A percentile compares a stretch with the other conserved stretches of the same genome.
Conservation (phyloP, 2,888 invertebrate species). For the Clanis bilineata region DNA sequence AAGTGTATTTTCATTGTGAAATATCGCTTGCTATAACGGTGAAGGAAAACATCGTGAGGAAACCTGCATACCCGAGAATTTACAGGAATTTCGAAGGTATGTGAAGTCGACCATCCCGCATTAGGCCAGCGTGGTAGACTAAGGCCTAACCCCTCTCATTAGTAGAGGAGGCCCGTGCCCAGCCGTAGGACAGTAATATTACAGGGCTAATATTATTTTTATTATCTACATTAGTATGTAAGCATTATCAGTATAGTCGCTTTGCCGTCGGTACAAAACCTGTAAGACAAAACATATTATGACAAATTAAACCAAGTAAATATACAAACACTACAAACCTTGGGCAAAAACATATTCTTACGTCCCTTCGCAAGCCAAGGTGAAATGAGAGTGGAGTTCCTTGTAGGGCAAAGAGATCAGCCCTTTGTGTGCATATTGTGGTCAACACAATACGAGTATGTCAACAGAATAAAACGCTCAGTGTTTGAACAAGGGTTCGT, state of each 20-base stretch:
- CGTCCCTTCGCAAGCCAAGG: constrained; percentile 48
- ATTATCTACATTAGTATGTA: too few relatives aligned
- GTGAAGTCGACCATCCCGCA: too few relatives aligned
- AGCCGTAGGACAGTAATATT: too few relatives aligned
- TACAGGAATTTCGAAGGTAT: too few relatives aligned
- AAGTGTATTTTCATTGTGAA: too few relatives aligned
- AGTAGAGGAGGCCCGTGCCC: too few relatives aligned
- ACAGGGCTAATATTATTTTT: too few relatives aligned
- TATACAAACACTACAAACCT: constrained; percentile 20
- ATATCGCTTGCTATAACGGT: too few relatives aligned
- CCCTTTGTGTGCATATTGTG: constrained; percentile 45
- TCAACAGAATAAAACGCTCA: constrained; percentile 47
- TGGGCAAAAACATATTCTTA: constrained; percentile 25
- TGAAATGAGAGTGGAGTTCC: constrained; percentile 57
- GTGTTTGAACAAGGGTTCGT: constrained; percentile 40
- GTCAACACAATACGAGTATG: constrained; percentile 42
- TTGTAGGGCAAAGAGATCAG: constrained; percentile 56
- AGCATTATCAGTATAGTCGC: not conserved
- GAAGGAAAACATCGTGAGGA: too few relatives aligned
- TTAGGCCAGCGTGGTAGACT: too few relatives aligned
- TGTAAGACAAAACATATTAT: constrained; percentile 19
- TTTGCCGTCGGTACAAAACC: not conserved
- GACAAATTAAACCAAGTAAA: constrained; percentile 20
- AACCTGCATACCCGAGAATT: too few relatives aligned
- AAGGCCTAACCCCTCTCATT: too few relatives aligned